Evolutionary conservation across 1,140 invertebrate species (phyloP).

Genomic region (Heliothis subflexa): DNA sequence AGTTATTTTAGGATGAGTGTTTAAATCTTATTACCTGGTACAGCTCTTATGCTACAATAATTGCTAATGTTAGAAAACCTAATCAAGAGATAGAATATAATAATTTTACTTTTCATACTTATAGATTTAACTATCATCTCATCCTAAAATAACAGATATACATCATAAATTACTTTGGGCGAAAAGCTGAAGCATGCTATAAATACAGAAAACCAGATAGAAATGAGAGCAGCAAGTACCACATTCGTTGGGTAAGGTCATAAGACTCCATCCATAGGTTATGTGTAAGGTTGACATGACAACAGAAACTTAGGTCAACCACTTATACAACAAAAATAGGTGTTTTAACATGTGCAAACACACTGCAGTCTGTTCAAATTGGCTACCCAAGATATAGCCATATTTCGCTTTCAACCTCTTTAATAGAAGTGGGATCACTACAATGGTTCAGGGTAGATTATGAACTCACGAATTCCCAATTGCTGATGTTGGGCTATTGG

Average conservation of each 20-base stretch:
- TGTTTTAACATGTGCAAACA: background rate
- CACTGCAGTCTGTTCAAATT: background rate
- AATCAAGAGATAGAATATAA: no score
- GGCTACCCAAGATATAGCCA: background rate
- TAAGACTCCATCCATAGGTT: background rate
- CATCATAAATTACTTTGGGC: background rate
- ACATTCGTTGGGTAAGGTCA: constrained; percentile 1
- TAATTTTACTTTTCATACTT: no score
- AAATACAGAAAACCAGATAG: background rate
- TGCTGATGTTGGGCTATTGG: constrained; percentile 32
- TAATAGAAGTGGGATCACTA: constrained; percentile 22
- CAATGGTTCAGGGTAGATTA: constrained; percentile 3
- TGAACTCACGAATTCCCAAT: constrained; percentile 27
- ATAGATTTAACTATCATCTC: background rate
- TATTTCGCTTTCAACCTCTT: background rate
- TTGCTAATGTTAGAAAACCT: no score
- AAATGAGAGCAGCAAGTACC: background rate
- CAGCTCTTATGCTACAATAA: no score
- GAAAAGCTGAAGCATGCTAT: constrained; percentile 2
- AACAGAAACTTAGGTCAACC: constrained; percentile 20
- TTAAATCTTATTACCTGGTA: background rate
- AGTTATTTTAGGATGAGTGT: background rate
- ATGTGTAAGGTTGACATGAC: constrained; percentile 23
- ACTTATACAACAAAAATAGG: constrained; percentile 5
- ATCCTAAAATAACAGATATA: background rate